phyloP scores from a whole-genome alignment of 2,113 vertebrate genomes.

The Montifringilla adamsi region DNA sequence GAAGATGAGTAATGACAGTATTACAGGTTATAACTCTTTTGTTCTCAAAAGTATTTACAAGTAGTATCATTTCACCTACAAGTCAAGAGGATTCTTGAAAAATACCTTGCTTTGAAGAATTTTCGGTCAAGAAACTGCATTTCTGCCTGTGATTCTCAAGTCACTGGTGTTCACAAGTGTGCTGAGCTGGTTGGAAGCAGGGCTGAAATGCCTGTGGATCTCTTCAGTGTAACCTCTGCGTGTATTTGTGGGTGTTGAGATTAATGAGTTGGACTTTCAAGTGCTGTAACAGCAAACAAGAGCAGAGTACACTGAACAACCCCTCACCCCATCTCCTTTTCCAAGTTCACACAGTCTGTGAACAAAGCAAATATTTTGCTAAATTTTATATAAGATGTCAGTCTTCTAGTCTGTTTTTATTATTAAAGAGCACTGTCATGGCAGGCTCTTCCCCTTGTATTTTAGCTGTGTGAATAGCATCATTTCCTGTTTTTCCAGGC shows the following conservation, averaged over 20 bases:
- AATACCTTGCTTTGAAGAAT: neutral
- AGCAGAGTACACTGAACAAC: neutral
- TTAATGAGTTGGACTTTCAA: neutral
- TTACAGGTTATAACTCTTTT: neutral
- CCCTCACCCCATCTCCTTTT: neutral
- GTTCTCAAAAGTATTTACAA: neutral
- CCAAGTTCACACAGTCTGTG: neutral
- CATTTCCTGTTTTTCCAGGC: neutral
- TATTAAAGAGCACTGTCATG: neutral
- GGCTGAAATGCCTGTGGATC: neutral
- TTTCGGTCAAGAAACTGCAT: neutral
- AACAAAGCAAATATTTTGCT: neutral
- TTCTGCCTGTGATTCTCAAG: neutral
- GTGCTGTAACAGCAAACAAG: neutral
- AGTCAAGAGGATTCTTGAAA: neutral
- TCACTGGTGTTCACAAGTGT: neutral
- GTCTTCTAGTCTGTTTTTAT: neutral
- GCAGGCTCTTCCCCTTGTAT: neutral
- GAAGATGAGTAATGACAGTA: neutral
- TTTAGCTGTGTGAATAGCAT: neutral
- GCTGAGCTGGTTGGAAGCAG: neutral
- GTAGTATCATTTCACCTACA: neutral
- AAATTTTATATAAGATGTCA: neutral
- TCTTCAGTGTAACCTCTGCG: neutral
- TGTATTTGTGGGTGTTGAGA: neutral